A percentile compares a stretch with the other conserved stretches of the same genome.
phyloP scores from a whole-genome alignment of 2,113 vertebrate species.

The Bubo scandiacus region DNA sequence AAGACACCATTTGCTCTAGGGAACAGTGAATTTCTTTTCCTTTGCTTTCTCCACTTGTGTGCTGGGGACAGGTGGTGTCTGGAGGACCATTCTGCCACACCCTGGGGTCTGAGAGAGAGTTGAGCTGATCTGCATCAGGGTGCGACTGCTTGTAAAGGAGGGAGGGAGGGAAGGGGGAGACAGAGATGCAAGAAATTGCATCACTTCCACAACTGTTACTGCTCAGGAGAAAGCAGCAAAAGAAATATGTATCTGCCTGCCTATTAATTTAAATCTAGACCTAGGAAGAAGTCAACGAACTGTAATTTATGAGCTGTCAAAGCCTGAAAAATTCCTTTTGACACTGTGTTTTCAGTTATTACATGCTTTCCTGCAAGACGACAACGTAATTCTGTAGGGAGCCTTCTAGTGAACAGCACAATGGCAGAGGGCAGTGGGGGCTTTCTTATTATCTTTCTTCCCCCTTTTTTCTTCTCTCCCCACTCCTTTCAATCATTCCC shows the following conservation, averaged over 20 bases:
- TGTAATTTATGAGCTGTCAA: slow-evolving; percentile 80
- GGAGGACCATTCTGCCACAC: not conserved
- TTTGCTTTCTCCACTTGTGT: not conserved
- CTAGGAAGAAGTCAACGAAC: slow-evolving; percentile 75
- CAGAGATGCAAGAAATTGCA: rapidly evolving
- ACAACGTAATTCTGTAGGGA: slow-evolving; percentile 70
- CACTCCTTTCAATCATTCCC: slow-evolving; percentile 40
- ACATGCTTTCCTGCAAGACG: slow-evolving; percentile 70
- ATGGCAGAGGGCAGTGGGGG: slow-evolving; percentile 62
- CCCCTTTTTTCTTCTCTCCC: slow-evolving; percentile 23
- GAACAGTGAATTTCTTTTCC: not conserved
- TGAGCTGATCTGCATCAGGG: not conserved
- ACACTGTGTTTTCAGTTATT: slow-evolving; percentile 78
- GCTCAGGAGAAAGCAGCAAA: slow-evolving; percentile 39
- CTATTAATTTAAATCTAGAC: slow-evolving; percentile 77
- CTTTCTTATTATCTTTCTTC: slow-evolving; percentile 65
- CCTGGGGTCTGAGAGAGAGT: not conserved
- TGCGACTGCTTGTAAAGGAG: not conserved
- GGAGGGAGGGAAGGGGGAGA: not conserved
- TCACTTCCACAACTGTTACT: slow-evolving; percentile 37
- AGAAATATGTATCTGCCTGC: slow-evolving; percentile 72
- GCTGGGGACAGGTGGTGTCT: not conserved
- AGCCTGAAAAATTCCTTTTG: slow-evolving; percentile 78
- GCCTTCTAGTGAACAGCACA: slow-evolving; percentile 58
- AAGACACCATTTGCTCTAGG: not conserved